A percentile compares a stretch with the other conserved stretches of the same genome.
phyloP scores from a whole-genome alignment of 2,888 invertebrate genomes.

The Drosophila gaucha region DNA sequence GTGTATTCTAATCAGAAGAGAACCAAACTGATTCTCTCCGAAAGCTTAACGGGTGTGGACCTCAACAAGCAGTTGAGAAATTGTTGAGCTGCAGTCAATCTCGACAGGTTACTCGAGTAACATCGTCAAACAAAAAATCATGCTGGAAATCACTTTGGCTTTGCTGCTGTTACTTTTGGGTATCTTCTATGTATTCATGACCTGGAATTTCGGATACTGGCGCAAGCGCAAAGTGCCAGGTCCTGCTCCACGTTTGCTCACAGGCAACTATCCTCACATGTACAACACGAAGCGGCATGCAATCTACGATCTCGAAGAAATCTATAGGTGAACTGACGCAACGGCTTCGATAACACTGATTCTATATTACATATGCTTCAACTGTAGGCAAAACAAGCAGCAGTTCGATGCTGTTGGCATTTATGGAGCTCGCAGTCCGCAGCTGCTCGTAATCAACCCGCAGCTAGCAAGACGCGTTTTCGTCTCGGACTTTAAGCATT shows the following conservation, averaged over 20 bases:
- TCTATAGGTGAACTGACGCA: constrained; percentile 81
- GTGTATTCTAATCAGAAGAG: constrained; percentile 15
- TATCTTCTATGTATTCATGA: constrained; percentile 69
- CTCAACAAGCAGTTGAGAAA: neutral
- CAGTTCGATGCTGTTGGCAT: constrained; percentile 83
- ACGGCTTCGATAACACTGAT: no score
- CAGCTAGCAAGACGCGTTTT: constrained; percentile 82
- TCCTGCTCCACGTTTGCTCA: constrained; percentile 78
- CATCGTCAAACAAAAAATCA: constrained; percentile 11
- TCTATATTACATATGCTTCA: neutral
- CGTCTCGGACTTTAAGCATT: constrained; percentile 84
- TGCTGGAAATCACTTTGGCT: constrained; percentile 53
- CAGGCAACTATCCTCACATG: constrained; percentile 82
- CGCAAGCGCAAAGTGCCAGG: constrained; percentile 81
- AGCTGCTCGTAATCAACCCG: constrained; percentile 82
- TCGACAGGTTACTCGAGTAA: neutral
- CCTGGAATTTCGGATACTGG: constrained; percentile 84
- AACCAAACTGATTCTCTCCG: constrained; percentile 3
- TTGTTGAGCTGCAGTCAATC: constrained; percentile 16
- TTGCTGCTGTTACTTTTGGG: constrained; percentile 26
- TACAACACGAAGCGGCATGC: constrained; percentile 71
- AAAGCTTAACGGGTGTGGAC: neutral
- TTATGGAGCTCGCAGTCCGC: constrained; percentile 79
- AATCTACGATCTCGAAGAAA: constrained; percentile 80
- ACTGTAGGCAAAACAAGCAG: constrained; percentile 49